These are phyloP conservation scores for Pholis gunnellus DNA, from an alignment of 2,113 vertebrate genomes.

Conservation along the genomic window DNA sequence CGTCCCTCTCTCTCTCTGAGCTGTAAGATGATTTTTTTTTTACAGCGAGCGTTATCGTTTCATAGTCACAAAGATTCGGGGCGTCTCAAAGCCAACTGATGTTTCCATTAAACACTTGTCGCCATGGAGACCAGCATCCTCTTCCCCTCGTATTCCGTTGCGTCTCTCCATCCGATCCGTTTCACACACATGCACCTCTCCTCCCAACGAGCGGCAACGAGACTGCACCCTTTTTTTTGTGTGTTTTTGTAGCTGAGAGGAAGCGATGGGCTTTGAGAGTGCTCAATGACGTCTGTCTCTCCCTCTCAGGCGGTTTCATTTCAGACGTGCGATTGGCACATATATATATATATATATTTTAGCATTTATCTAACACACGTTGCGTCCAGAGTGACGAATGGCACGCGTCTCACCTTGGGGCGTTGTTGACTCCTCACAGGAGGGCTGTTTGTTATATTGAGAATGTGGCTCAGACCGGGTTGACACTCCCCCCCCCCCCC, in stretches of 20 bases:
- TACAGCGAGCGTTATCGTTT: slow-evolving; percentile 33
- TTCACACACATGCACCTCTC: slow-evolving; percentile 11
- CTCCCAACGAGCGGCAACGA: slow-evolving; percentile 23
- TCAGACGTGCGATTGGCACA: slow-evolving; percentile 27
- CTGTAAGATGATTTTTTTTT: slow-evolving; percentile 49
- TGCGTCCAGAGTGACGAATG: slow-evolving; percentile 61
- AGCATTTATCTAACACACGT: slow-evolving; percentile 26
- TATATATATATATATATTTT: too few species aligned
- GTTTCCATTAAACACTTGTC: slow-evolving; percentile 60
- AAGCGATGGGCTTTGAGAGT: slow-evolving; percentile 23
- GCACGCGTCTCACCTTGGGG: slow-evolving; percentile 52
- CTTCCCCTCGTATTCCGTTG: slow-evolving; percentile 19
- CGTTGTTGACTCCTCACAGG: slow-evolving; percentile 67
- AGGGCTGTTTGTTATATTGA: slow-evolving; percentile 69
- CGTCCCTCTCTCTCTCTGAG: slow-evolving; percentile 16
- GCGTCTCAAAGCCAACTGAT: slow-evolving; percentile 55
- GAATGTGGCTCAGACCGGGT: slow-evolving; percentile 48
- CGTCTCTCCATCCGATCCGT: slow-evolving; percentile 46
- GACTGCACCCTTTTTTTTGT: neutral
- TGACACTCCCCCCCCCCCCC: slow-evolving; percentile 9
- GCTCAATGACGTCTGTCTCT: slow-evolving; percentile 50
- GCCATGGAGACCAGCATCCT: slow-evolving; percentile 69
- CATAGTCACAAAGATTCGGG: slow-evolving; percentile 54
- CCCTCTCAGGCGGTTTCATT: slow-evolving; percentile 56
- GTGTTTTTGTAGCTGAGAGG: too few species aligned